A percentile compares a stretch with the other conserved stretches of the same genome.
Conservation (phyloP, 2,113 vertebrate genomes). For the Mugil cephalus region DNA sequence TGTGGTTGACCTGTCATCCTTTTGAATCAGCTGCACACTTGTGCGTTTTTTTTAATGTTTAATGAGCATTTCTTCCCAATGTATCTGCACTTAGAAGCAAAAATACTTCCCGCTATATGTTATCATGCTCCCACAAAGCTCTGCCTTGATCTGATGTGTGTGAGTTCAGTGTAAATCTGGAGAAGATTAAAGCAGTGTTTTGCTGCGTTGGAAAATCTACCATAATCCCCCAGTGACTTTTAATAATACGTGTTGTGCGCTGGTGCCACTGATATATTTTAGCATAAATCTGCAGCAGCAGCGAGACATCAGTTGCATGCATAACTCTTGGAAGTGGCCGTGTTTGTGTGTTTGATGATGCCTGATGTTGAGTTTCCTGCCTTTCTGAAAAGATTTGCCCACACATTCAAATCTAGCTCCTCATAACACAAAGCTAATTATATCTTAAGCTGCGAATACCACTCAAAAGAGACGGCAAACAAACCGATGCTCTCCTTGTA, state of each 20-base stretch:
- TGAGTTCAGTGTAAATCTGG: constrained; percentile 39
- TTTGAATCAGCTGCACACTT: constrained; percentile 5
- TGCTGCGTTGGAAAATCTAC: constrained; percentile 43
- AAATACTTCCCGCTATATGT: constrained; percentile 14
- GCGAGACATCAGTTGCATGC: constrained; percentile 1
- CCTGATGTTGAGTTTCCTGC: background rate
- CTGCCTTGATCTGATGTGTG: constrained; percentile 33
- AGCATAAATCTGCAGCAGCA: background rate
- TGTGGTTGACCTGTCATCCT: background rate
- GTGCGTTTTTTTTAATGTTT: background rate
- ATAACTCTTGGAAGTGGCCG: background rate
- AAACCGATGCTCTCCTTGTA: constrained; percentile 11
- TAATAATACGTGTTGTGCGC: constrained; percentile 25
- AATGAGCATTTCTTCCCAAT: background rate
- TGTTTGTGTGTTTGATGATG: background rate
- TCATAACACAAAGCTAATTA: constrained; percentile 46
- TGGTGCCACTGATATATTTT: constrained; percentile 4
- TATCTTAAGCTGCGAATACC: constrained; percentile 24
- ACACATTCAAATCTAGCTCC: constrained; percentile 15
- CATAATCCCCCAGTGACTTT: constrained; percentile 47
- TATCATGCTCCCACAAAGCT: constrained; percentile 21
- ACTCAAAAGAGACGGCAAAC: constrained; percentile 45
- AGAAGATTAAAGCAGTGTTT: constrained; percentile 56
- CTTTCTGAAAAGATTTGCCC: constrained; percentile 27
- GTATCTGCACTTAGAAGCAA: constrained; percentile 8